Evolutionary conservation across 2,797 vertebrate species (phyloP).

Genomic region (Mycteria americana): DNA sequence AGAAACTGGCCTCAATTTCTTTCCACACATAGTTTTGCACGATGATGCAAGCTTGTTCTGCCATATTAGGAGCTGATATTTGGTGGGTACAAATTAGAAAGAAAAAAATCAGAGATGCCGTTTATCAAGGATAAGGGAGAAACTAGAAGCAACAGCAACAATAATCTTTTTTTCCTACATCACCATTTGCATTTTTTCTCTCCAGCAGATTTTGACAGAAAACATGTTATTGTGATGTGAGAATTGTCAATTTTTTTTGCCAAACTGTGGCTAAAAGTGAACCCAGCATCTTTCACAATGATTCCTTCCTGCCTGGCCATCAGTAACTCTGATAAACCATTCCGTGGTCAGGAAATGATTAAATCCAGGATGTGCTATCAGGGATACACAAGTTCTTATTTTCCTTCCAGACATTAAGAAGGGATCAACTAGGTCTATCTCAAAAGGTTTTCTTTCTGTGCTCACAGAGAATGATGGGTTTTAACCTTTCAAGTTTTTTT

Average conservation of each 20-base stretch:
- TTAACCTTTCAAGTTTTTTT: not conserved
- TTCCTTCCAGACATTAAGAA: conserved; percentile 41
- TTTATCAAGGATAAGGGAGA: not conserved
- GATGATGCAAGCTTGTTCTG: not conserved
- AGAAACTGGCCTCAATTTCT: not conserved
- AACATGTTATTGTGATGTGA: not conserved
- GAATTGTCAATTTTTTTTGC: not conserved
- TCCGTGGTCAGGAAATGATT: conserved; percentile 47
- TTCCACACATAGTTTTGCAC: not conserved
- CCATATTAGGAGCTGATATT: not conserved
- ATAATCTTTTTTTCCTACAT: not conserved
- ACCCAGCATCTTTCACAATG: not conserved
- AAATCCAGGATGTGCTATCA: conserved; percentile 41
- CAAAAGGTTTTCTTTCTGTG: conserved; percentile 55
- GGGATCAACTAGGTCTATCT: conserved; percentile 38
- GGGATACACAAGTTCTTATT: conserved; percentile 59
- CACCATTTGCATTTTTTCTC: conserved; percentile 6
- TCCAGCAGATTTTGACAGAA: not conserved
- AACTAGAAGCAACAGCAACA: not conserved
- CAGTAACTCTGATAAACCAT: conserved; percentile 46
- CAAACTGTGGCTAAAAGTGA: not conserved
- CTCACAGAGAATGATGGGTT: not conserved
- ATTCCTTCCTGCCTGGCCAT: not conserved
- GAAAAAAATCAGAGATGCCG: not conserved
- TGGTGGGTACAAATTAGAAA: not conserved